These are phyloP conservation scores for Thumatha senex DNA, from an alignment of 2,888 invertebrate genomes.

Conservation along the genomic window DNA sequence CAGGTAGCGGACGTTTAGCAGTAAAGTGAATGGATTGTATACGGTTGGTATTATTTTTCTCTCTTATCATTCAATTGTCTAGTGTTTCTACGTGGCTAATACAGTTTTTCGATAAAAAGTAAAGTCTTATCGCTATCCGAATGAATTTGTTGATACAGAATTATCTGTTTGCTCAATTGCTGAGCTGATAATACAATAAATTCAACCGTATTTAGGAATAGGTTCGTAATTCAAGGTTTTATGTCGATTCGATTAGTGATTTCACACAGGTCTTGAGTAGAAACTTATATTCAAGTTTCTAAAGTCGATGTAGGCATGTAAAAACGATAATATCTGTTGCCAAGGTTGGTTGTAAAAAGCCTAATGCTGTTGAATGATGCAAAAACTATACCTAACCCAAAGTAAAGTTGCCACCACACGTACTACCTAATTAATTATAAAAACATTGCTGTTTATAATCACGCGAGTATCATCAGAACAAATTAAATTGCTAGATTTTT, in stretches of 20 bases:
- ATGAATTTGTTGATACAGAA: conserved; percentile 31
- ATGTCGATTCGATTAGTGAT: conserved; percentile 28
- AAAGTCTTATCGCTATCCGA: conserved; percentile 32
- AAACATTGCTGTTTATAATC: conserved; percentile 18
- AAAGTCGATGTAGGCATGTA: conserved; percentile 14
- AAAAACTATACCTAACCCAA: conserved; percentile 20
- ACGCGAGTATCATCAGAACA: no score
- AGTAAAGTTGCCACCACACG: conserved; percentile 10
- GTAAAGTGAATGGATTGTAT: conserved; percentile 59
- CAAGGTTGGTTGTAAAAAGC: conserved; percentile 25
- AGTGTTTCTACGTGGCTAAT: conserved; percentile 44
- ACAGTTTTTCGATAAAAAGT: conserved; percentile 33
- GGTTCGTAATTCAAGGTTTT: conserved; percentile 26
- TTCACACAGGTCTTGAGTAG: conserved; percentile 35
- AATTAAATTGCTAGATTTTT: no score
- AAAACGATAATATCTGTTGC: conserved; percentile 10
- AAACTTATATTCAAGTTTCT: conserved; percentile 22
- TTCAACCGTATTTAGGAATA: conserved; percentile 7
- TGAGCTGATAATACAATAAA: conserved; percentile 18
- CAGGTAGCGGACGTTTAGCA: conserved; percentile 47
- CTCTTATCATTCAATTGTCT: conserved; percentile 56
- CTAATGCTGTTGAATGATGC: conserved; percentile 10
- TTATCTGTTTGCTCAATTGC: conserved; percentile 37
- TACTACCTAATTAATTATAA: conserved; percentile 15
- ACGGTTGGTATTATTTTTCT: conserved; percentile 56